Evolutionary conservation across 1,140 invertebrate species (phyloP).

Genomic region (Idris sp.): DNA sequence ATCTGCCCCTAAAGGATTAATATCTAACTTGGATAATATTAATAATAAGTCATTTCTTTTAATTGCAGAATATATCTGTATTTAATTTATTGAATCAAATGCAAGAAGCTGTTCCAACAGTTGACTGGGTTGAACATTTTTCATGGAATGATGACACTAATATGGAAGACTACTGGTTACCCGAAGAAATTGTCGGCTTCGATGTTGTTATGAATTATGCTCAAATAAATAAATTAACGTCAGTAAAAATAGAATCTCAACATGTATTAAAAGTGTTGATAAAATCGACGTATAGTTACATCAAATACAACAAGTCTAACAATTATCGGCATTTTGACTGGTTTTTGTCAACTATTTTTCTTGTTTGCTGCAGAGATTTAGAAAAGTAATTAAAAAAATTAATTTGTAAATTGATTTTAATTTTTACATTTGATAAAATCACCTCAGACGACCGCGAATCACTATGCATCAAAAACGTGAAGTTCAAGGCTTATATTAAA

Average conservation of each 20-base stretch:
- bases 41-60: no score
- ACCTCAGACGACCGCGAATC: slow-evolving; percentile 75
- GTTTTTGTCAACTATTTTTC: slow-evolving; percentile 74
- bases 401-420: slow-evolving; percentile 3
- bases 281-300: slow-evolving; percentile 67
- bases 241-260: slow-evolving; percentile 57
- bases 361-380: slow-evolving; percentile 71
- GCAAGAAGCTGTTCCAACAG: slow-evolving; percentile 73
- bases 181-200: slow-evolving; percentile 71
- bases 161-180: slow-evolving; percentile 67
- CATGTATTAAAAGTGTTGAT: slow-evolving; percentile 71
- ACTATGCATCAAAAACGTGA: neutral
- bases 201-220: slow-evolving; percentile 69
- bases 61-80: slow-evolving; percentile 66
- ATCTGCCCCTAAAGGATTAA: no score
- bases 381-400: slow-evolving; percentile 64
- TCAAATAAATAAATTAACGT: slow-evolving; percentile 62
- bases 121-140: slow-evolving; percentile 72
- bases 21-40: no score
- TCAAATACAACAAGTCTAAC: slow-evolving; percentile 67
- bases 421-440: no score
- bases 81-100: slow-evolving; percentile 72
- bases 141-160: slow-evolving; percentile 66
- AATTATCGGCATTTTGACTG: slow-evolving; percentile 73
- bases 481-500: no score